phyloP scores from a whole-genome alignment of 2,888 invertebrate genomes.

The Ganaspis brasiliensis region DNA sequence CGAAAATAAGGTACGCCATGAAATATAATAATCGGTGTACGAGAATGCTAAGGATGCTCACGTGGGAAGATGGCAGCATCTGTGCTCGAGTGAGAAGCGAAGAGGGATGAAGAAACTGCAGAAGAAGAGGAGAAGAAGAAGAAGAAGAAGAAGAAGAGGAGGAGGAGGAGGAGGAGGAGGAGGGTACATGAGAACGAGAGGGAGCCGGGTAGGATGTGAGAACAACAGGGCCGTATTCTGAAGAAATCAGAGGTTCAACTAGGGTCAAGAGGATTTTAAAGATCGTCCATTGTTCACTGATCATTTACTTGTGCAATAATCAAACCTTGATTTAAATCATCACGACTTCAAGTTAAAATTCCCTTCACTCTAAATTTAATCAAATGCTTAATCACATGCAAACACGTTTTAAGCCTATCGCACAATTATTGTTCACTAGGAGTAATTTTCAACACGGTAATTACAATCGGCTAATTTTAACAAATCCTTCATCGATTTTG shows the following conservation, averaged over 20 bases:
- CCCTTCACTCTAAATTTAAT: neutral
- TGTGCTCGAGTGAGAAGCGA: slow-evolving; percentile 54
- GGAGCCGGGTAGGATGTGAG: slow-evolving; percentile 47
- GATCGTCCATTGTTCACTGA: slow-evolving; percentile 40
- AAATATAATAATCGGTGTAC: slow-evolving; percentile 55
- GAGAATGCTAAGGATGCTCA: slow-evolving; percentile 54
- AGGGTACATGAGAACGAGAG: slow-evolving; percentile 44
- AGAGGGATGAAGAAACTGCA: slow-evolving; percentile 57
- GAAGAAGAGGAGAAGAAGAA: slow-evolving; percentile 65
- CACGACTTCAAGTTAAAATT: slow-evolving; percentile 31
- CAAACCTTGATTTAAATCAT: slow-evolving; percentile 39
- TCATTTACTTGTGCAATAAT: slow-evolving; percentile 39
- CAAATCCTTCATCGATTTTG: no score
- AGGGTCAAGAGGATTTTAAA: slow-evolving; percentile 42
- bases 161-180: slow-evolving; percentile 21
- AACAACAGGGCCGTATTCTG: slow-evolving; percentile 45
- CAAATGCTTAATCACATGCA: neutral
- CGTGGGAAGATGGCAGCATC: slow-evolving; percentile 57
- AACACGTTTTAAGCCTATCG: no score
- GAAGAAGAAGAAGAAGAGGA: slow-evolving; percentile 42
- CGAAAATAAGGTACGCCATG: slow-evolving; percentile 41
- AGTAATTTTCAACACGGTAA: no score
- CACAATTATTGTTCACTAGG: no score
- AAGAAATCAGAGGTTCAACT: slow-evolving; percentile 40
- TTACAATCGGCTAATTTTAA: no score